phyloP scores from a whole-genome alignment of 2,113 vertebrate genomes.

The Albula glossodonta region DNA sequence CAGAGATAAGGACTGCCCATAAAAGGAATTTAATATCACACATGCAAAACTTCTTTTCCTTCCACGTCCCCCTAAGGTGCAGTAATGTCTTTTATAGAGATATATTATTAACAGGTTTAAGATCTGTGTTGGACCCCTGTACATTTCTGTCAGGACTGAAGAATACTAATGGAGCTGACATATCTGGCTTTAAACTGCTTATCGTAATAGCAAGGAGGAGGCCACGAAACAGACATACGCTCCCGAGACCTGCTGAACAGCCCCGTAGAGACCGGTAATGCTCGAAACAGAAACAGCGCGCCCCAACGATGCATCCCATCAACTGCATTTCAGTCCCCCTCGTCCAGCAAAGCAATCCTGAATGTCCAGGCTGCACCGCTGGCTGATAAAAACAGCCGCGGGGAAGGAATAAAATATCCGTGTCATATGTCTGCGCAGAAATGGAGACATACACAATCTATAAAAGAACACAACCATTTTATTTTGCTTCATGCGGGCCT shows the following conservation, averaged over 20 bases:
- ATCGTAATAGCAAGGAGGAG: constrained; percentile 13
- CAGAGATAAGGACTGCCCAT: not conserved
- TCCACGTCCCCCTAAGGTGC: not conserved
- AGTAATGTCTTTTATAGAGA: not conserved
- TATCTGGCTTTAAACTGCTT: constrained; percentile 22
- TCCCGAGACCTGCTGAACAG: not conserved
- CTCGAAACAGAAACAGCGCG: not conserved
- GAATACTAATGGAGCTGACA: constrained; percentile 15
- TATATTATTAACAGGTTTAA: constrained; percentile 1
- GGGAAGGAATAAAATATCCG: not conserved
- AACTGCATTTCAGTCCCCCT: constrained; percentile 7
- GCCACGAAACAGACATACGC: constrained; percentile 24
- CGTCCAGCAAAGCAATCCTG: not conserved
- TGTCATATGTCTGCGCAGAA: not conserved
- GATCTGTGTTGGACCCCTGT: not conserved
- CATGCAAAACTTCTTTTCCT: not conserved
- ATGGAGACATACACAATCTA: not conserved
- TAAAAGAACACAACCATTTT: not conserved
- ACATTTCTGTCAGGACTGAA: not conserved
- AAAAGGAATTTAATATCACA: constrained; percentile 8
- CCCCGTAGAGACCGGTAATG: not conserved
- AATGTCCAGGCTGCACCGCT: not conserved
- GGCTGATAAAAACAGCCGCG: not conserved
- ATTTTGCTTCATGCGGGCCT: not conserved
- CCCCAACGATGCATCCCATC: not conserved